These are phyloP conservation scores for Tarsius wallacei DNA, from an alignment of 2,797 vertebrate species.

Conservation along the genomic window DNA sequence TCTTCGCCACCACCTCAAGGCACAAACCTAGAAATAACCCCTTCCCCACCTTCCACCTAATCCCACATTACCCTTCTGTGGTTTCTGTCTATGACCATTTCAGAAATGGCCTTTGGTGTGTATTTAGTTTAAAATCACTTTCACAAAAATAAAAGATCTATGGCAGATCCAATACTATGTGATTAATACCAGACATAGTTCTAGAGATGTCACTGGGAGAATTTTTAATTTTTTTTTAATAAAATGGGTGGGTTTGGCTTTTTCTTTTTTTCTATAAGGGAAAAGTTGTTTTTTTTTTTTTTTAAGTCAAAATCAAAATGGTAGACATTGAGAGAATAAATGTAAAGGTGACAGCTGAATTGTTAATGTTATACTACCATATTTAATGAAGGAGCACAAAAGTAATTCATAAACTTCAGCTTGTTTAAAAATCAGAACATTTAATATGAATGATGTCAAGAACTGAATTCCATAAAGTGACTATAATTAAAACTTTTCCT, in stretches of 20 bases:
- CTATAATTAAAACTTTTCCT: neutral
- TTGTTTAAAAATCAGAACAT: slow-evolving; percentile 19
- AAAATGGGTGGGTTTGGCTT: neutral
- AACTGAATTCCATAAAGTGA: neutral
- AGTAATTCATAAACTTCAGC: neutral
- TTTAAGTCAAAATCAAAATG: neutral
- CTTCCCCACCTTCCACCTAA: neutral
- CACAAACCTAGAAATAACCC: neutral
- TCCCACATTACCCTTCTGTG: neutral
- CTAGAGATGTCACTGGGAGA: neutral
- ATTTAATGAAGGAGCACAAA: neutral
- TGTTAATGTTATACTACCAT: neutral
- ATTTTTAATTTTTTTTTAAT: neutral
- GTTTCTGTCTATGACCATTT: neutral
- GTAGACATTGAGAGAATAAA: neutral
- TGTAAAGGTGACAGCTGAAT: neutral
- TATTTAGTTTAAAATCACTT: neutral
- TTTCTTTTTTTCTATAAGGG: neutral
- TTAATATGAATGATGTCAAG: neutral
- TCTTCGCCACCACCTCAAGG: neutral
- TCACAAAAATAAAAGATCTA: neutral
- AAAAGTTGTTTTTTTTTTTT: neutral
- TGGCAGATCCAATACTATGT: neutral
- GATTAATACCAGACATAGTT: neutral
- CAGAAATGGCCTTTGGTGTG: neutral